Percentiles rank a stretch among this genome's conserved stretches.
phyloP scores from a whole-genome alignment of 2,113 vertebrate genomes.

The Oreochromis spilurus region DNA sequence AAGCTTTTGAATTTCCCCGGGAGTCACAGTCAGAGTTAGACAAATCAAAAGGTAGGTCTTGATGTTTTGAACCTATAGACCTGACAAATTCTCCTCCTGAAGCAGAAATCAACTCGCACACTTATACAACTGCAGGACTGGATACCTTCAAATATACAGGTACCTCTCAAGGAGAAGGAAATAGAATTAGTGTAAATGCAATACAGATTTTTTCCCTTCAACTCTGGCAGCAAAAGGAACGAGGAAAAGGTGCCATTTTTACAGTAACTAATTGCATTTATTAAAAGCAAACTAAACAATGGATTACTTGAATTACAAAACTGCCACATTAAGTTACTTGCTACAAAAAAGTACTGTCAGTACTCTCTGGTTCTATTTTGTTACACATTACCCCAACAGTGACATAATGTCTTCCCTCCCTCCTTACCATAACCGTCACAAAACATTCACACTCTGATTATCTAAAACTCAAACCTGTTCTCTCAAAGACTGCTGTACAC shows the following conservation, averaged over 20 bases:
- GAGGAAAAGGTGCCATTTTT: accelerated
- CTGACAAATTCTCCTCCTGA: not conserved
- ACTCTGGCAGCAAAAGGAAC: not conserved
- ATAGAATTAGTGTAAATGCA: not conserved
- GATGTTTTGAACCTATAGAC: not conserved
- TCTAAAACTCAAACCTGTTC: not conserved
- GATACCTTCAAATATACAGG: not conserved
- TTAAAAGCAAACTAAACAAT: not conserved
- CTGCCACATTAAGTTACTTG: not conserved
- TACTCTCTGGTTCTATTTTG: not conserved
- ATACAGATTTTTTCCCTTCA: not conserved
- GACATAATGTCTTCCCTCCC: not conserved
- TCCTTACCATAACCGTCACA: not conserved
- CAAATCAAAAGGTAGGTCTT: not conserved
- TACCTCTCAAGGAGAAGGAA: not conserved
- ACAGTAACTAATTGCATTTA: not conserved
- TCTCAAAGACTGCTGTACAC: not conserved
- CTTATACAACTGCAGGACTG: not conserved
- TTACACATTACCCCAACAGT: accelerated
- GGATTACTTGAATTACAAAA: not conserved
- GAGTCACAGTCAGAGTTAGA: not conserved
- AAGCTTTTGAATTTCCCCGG: not conserved
- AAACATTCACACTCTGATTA: not conserved
- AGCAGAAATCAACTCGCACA: not conserved
- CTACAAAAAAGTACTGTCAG: not conserved